A percentile compares a stretch with the other conserved stretches of the same genome.
These are phyloP conservation scores for Nomada flava DNA, from an alignment of 2,888 invertebrate genomes.

Conservation along the genomic window DNA sequence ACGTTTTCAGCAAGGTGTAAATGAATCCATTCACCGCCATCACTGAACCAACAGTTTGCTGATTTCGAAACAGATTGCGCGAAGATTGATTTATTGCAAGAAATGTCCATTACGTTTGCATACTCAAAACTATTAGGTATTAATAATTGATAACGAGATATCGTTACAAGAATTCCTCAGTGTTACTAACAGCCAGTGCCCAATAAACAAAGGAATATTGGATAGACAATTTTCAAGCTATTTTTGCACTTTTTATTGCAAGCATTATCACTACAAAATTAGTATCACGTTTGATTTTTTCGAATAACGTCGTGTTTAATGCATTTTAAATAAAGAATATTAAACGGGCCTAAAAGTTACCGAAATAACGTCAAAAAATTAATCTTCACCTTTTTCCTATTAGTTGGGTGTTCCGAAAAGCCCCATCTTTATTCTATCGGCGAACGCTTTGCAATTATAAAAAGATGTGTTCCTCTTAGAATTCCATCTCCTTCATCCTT, in stretches of 20 bases:
- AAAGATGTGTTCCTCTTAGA: conserved; percentile 67
- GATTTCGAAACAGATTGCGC: conserved; percentile 36
- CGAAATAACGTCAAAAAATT: conserved; percentile 55
- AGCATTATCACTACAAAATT: too few species aligned
- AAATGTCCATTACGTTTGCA: not conserved
- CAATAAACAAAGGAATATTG: not conserved
- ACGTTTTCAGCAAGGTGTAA: conserved; percentile 36
- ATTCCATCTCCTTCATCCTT: conserved; percentile 65
- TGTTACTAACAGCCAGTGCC: too few species aligned
- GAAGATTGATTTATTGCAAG: conserved; percentile 14
- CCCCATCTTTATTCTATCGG: conserved; percentile 63
- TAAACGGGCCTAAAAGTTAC: not conserved
- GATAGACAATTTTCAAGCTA: too few species aligned
- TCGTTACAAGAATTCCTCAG: too few species aligned
- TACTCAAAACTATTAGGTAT: not conserved
- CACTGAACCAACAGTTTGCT: conserved; percentile 22
- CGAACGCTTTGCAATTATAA: conserved; percentile 79
- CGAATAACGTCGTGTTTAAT: too few species aligned
- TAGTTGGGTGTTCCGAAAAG: conserved; percentile 72
- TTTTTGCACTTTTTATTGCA: too few species aligned
- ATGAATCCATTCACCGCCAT: conserved; percentile 22
- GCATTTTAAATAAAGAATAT: too few species aligned
- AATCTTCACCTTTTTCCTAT: conserved; percentile 71
- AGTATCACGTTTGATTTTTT: too few species aligned
- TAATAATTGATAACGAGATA: too few species aligned